Base-by-base conservation (phyloP, 2,113 vertebrate genomes). In the Cyrtonyx montezumae region DNA sequence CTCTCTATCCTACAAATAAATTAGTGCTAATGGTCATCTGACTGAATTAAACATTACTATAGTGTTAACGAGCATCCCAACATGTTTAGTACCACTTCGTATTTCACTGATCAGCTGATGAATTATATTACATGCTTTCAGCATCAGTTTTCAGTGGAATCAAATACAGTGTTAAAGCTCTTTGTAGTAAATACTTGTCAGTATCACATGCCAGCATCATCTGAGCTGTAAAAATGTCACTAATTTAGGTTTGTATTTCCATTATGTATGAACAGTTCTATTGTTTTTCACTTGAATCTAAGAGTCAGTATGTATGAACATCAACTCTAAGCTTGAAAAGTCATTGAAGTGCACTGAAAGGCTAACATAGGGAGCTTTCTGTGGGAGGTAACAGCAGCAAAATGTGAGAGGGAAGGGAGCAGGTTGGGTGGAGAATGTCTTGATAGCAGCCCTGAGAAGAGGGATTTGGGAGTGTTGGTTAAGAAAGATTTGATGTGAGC, bases 161-260 rank as follows among this genome's bases (percentile, higher is more conserved):
- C 43, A 56, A 69, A 69, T 21, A 93, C 79, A 22, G 6, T 65
- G 59, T 84, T 13, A 25, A 11, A 90, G 71, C n/a, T 75, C 56
- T 62, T 71, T 67, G 56, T 73, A 75, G 32, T 77, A 70, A 63
- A 37, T 51, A 21, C n/a, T 17, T 77, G 22, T 59, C 55, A 73
- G 2, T 78, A 81, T 79, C 71, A 63, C 55, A 34, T 48, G 22
- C 37, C 86, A 79, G 14, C 20, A 46, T 79, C 87, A 61, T 15
- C 25, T 37, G 68, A 90, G 59, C 73, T 46, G 94, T 94, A 70
- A 88, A 37, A 96, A 96, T 79, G 89, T 96, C 87, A 85, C 66
- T 71, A 25, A 51, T 67, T 92, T 91, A 11, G 6, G 67, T 86
- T 62, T 42, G 34, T 40, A 67, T 89, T 84, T 66, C 45, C 32